Conservation (phyloP, 1,140 invertebrate genomes). For the Drosophila bocki region DNA sequence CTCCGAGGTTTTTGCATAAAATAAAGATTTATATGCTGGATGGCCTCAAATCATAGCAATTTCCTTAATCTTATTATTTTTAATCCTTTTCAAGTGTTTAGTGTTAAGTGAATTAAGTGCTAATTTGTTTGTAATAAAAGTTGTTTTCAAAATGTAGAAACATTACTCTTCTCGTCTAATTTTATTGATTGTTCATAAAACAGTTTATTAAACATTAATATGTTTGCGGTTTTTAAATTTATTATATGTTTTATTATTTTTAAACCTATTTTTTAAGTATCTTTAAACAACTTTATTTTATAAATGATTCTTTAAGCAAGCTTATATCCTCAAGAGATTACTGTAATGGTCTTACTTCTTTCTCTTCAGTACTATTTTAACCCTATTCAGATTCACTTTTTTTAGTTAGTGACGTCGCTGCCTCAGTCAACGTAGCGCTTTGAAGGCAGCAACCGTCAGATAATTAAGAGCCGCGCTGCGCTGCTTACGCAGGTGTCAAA, state of each 20-base stretch:
- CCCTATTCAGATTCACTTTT: slow-evolving; percentile 65
- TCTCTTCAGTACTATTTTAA: background rate
- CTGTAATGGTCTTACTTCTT: slow-evolving; percentile 8
- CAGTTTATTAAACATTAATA: no score
- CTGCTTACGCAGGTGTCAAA: slow-evolving; percentile 29
- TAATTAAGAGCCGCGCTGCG: slow-evolving; percentile 44
- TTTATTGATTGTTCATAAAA: background rate
- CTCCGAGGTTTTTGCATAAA: slow-evolving; percentile 7
- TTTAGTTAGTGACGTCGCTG: slow-evolving; percentile 16
- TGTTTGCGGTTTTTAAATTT: no score
- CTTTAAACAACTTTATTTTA: background rate
- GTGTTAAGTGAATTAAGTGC: background rate
- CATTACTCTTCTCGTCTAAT: background rate
- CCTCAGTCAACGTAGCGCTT: background rate
- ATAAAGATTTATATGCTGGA: slow-evolving; percentile 20
- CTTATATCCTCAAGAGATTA: background rate
- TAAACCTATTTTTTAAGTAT: background rate
- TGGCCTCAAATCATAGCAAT: slow-evolving; percentile 10
- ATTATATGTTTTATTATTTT: background rate
- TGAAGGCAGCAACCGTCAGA: slow-evolving; percentile 37
- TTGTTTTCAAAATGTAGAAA: background rate
- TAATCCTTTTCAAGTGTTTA: background rate
- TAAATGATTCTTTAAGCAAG: background rate
- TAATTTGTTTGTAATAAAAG: background rate
- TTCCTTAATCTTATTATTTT: background rate